Evolutionary conservation across 2,113 vertebrate species (phyloP), one percentile per base, ranked within the genome.

Genomic region (Donacobius atricapilla): DNA sequence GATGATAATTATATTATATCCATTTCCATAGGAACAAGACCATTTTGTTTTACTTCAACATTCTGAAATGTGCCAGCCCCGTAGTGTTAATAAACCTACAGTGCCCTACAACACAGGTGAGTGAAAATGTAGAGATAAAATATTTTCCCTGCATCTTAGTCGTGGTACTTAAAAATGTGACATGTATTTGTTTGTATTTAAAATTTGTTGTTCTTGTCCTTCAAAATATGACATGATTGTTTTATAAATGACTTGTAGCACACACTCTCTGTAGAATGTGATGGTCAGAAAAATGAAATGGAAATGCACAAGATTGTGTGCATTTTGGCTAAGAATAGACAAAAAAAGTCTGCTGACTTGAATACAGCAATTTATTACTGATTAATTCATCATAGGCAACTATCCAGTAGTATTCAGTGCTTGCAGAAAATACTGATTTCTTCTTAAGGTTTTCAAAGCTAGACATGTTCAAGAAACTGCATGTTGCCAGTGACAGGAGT

Each of bases 21-120:
- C 31, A 44, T 83, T 97, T 96, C 68, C 87, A n/a, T 92, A 99
- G 99, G 98, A 99, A 99, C 98, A 99, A 99, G 98, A 98, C 98
- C 88, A 97, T 98, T 98, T 98, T 99, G 96, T 99, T 99, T 98
- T 99, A 99, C 97, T 99, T 99, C 96, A 99, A 99, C 97, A 98
- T 99, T 95, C 97, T 99, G 87, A 98, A 98, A 97, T 99, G 99
- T 98, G 98, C 98, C 95, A 99, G 96, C 96, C 98, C 99, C 23
- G 78, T 98, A 19, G 98, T 99, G 96, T 97, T 99, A 96, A 98
- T 99, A 95, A 99, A 98, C 97, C 98, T 99, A 56, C 99, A 99
- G 98, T 99, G 99, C 98, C 99, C 99, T 95, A 99, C 99, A 83
- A 99, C 98, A 96, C 99, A 99, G 99, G 99, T 99, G 98, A 98